Base-by-base conservation (phyloP, 2,113 vertebrate genomes). In the Corydoras maculifer region DNA sequence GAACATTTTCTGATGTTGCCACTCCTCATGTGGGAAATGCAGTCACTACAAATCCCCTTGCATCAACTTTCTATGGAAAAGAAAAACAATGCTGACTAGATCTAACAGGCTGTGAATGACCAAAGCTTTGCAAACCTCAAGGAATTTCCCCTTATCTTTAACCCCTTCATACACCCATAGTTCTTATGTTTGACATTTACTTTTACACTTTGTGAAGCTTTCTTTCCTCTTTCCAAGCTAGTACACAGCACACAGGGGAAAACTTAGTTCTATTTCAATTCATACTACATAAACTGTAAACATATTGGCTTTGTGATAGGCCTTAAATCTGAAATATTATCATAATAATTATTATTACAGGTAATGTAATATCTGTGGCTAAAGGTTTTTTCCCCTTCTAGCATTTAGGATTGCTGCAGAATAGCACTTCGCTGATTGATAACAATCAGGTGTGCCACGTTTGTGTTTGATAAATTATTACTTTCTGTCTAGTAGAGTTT, bases 21-120 rank as follows among this genome's bases (percentile, higher is more conserved):
- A 25, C 35, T 61, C 48, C 48, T 78, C 48, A 60, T 61, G 14
- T 54, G 50, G 32, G 61, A 10, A n/a, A 8, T 13, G 48, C 61
- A 30, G 50, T 30, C n/a, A 58, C 53, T 30, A 62, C 43, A 60
- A 62, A 51, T 66, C 57, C n/a, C 50, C 18, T 62, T 12, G 12
- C 35, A 77, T 59, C 49, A 48, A 72, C 49, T 53, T 35, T 63
- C 18, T 31, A 11, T 14, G 53, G 30, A 48, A 31, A 65, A 65
- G 6, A 29, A 58, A 62, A 51, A 18, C 32, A 49, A 68, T 25
- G 30, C 59, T 30, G 57, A 25, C 50, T 65, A 32, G 48, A 55
- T 72, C 32, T 32, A 65, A 69, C 55, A 67, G 25, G 7, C 57
- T 51, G 4, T 10, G 50, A 64, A 68, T 51, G 63, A 49, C 29